Evolutionary conservation across 1,140 invertebrate species (phyloP), one percentile per base, ranked within the genome.

Genomic region (Heliconius hewitsoni): DNA sequence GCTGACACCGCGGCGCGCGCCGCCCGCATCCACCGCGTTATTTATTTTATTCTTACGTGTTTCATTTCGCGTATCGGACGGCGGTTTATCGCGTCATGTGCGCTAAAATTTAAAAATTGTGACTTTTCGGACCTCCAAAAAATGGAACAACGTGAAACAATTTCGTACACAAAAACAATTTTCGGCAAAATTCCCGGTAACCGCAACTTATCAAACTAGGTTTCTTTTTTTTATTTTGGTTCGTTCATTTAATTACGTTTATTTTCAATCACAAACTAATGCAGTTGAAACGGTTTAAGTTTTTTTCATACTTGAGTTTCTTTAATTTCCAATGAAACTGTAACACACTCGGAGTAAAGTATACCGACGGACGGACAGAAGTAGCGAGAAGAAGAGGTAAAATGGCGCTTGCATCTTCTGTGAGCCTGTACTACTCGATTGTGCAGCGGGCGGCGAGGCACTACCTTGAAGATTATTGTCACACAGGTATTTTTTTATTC

Each of bases 391-490:
- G 84, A 89, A 81, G 79, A 81, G 77, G 74, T 88, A 94, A 90
- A 82, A 95, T 95, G 94, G 94, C 94, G 87, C 90, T 95, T 55
- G 94, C 94, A 79, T 95, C 94, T 83, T 95, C 94, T 84, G 94
- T 95, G 83, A 95, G 94, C 88, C 85, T 95, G 72, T 95, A 95
- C 87, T 95, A 95, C 88, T 95, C 94, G 23, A 95, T 95, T 79
- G 94, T 95, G 85, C 94, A 95, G 87, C 90, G 94, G 74, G 94
- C 94, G 34, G 94, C 94, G 55, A 89, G 94, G 80, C 94, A 95
- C 84, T 95, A 95, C 76, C 79, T 95, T 73, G 94, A 95, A 90
- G 94, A 95, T 83, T 95, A 95, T 79, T 95, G 94, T 87, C 94
- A 95, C 79, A 95, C 94, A 87, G 94, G 94, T 95, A 76, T 30